Evolutionary conservation across 2,888 invertebrate species (phyloP), one percentile per base, ranked within the genome.

Genomic region (Sphaerophoria rueppellii): DNA sequence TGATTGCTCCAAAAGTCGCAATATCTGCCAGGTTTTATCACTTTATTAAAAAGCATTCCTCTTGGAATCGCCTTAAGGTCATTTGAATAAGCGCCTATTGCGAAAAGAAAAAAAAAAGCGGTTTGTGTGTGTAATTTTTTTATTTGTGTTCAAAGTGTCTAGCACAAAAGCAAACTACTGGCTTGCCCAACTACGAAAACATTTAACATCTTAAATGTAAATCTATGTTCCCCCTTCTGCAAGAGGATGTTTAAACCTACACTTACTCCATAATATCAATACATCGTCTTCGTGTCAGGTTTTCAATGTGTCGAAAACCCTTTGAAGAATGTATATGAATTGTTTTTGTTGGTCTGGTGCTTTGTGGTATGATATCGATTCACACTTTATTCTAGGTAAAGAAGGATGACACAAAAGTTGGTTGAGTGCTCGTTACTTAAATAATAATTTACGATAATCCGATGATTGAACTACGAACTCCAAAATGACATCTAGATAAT

Each of bases 321-420:
- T 85, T 76, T 61, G 80, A 85, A 85, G 72, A 37, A 75, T 55
- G 35, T 16, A 40, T 69, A 34, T 48, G 11, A 34, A 60, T 65
- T 65, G 43, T 50, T 37, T 14, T n/a, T 11, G 79, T 12, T 46
- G 40, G 54, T 35, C 48, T n/a, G 37, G 79, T 82, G 82, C 82
- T 40, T 70, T 54, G 67, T 67, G 80, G 75, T 75, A 50, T 32
- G 7, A 72, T 73, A 76, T 85, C 81, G 81, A 81, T 81, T 85
- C 76, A 85, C 81, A 85, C 81, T 80, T 83, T 81, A 81, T 76
- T 73, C 76, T 16, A 69, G 32, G 81, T 76, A 85, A 85, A 85
- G 76, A 85, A 81, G 81, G 81, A 76, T 76, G 76, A 85, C 80
- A 75, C 74, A 76, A 48, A 67, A 52, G 58, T 67, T 73, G 63